phyloP scores from a whole-genome alignment of 2,888 invertebrate genomes.

The Apotomis turbidana region DNA sequence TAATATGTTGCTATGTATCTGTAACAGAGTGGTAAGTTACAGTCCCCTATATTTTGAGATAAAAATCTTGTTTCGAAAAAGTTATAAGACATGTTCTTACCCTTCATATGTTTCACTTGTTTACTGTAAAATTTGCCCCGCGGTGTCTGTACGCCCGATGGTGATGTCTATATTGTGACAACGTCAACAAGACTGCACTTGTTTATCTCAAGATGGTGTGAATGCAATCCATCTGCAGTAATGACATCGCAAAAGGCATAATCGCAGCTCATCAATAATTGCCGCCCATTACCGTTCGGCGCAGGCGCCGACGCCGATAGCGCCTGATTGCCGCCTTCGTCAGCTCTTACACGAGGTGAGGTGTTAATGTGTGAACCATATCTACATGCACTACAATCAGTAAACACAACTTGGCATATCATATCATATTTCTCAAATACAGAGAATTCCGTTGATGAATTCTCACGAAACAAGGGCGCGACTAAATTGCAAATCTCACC shows the following conservation, averaged over 20 bases:
- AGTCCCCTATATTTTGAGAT: no score
- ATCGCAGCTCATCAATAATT: slow-evolving; percentile 20
- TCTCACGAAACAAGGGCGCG: background rate
- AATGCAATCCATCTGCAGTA: slow-evolving; percentile 25
- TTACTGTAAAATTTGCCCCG: no score
- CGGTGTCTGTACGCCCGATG: no score
- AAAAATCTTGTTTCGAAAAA: no score
- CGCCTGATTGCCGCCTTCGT: slow-evolving; percentile 6
- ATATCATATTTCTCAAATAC: background rate
- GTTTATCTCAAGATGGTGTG: slow-evolving; percentile 20
- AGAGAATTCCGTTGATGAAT: background rate
- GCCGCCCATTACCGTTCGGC: slow-evolving; percentile 22
- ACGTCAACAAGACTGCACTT: slow-evolving; percentile 7
- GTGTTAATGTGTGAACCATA: slow-evolving; percentile 24
- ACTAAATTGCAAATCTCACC: background rate
- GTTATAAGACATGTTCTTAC: no score
- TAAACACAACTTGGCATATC: background rate
- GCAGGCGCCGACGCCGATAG: background rate
- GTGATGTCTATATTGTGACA: background rate
- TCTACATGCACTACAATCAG: background rate
- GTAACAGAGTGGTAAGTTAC: no score
- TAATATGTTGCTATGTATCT: no score
- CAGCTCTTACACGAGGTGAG: background rate
- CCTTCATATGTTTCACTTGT: no score
- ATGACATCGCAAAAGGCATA: slow-evolving; percentile 20